Conservation (phyloP, 2,113 vertebrate genomes). For the Campylomormyrus tamandua region DNA sequence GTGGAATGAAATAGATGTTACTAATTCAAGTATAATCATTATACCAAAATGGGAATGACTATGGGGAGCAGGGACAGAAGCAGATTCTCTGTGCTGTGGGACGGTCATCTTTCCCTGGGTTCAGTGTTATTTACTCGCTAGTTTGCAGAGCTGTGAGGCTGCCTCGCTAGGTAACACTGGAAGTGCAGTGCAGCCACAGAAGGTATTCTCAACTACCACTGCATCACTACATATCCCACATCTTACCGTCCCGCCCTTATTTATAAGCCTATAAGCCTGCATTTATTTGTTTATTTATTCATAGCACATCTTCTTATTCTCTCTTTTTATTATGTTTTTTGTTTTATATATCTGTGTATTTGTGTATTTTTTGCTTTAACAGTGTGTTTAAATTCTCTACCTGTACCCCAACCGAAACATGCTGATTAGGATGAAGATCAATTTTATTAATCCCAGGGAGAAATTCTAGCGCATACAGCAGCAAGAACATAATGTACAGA, state of each 20-base stretch:
- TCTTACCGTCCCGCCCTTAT: neutral
- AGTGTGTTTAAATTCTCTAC: neutral
- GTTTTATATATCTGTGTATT: neutral
- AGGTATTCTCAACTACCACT: neutral
- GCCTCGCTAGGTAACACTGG: neutral
- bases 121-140: neutral
- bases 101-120: neutral
- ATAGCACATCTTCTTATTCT: neutral
- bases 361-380: neutral
- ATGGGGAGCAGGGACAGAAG: neutral
- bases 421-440: neutral
- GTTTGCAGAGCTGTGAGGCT: neutral
- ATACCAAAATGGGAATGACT: neutral
- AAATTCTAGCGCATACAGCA: neutral
- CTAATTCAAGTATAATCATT: neutral
- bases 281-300: neutral
- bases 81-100: neutral
- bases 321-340: neutral
- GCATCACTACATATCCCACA: neutral
- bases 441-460: neutral
- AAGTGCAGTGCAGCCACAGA: neutral
- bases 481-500: neutral
- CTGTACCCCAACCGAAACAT: neutral
- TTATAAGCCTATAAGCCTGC: neutral
- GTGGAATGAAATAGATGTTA: neutral